These are phyloP conservation scores for Antigone vipio DNA, from an alignment of 2,113 vertebrate species.

Conservation along the genomic window DNA sequence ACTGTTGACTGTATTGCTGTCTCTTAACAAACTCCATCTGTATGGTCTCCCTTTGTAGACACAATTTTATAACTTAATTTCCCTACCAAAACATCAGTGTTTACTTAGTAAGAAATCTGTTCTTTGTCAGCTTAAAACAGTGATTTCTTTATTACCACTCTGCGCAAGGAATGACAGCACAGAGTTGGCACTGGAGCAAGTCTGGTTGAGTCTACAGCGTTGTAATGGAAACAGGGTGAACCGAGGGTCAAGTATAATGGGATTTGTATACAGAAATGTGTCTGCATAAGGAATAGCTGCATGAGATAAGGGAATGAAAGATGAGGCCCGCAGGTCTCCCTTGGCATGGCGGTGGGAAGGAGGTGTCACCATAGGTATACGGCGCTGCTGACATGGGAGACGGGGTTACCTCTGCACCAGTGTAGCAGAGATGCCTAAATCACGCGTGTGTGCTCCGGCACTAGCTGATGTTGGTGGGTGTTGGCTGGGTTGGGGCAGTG, in stretches of 20 bases:
- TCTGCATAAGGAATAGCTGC: slow-evolving; percentile 49
- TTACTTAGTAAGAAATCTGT: slow-evolving; percentile 87
- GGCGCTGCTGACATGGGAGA: not conserved
- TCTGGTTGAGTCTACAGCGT: slow-evolving; percentile 77
- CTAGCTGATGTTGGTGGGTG: not conserved
- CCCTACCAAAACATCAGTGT: slow-evolving; percentile 76
- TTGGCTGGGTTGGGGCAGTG: not conserved
- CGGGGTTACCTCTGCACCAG: fast-evolving
- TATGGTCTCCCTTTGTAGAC: slow-evolving; percentile 69
- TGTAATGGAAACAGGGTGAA: slow-evolving; percentile 81
- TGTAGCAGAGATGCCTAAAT: not conserved
- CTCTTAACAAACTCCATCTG: slow-evolving; percentile 73
- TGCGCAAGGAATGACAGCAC: slow-evolving; percentile 74
- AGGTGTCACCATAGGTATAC: not conserved
- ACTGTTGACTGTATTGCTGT: slow-evolving; percentile 57
- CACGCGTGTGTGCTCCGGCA: not conserved
- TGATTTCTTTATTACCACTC: slow-evolving; percentile 87
- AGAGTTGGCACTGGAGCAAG: slow-evolving; percentile 79
- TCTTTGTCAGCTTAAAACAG: slow-evolving; percentile 88
- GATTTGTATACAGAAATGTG: slow-evolving; percentile 59
- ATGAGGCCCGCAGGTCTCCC: not conserved
- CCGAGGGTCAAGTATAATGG: slow-evolving; percentile 53
- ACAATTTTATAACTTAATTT: slow-evolving; percentile 79
- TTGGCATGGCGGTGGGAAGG: not conserved
- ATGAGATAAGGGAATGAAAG: slow-evolving; percentile 46